Conservation (phyloP, 2,888 invertebrate species). For the Rambutsinella grinnellia region DNA sequence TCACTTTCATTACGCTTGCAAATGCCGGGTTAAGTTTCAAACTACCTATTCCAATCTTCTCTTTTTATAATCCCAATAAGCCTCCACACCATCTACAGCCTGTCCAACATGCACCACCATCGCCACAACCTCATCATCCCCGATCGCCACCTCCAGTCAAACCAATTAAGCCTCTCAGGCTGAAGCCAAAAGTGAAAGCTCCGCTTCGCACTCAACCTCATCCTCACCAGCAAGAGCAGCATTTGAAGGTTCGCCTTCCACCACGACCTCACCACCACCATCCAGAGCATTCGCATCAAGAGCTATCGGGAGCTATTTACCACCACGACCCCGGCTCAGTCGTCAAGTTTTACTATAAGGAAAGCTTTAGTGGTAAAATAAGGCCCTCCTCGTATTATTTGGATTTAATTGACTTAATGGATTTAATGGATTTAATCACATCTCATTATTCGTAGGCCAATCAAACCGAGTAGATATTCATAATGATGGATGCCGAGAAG, state of each 20-base stretch:
- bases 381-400: conserved; percentile 3
- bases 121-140: background rate
- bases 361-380: conserved; percentile 38
- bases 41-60: too few relatives aligned
- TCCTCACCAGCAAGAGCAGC: background rate
- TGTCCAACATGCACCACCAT: too few relatives aligned
- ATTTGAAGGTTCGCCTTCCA: background rate
- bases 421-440: background rate
- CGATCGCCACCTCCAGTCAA: background rate
- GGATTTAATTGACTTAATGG: background rate
- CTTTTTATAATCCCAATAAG: too few relatives aligned
- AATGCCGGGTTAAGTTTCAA: too few relatives aligned
- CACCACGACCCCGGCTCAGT: conserved; percentile 26
- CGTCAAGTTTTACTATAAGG: conserved; percentile 49
- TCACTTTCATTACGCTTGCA: too few relatives aligned
- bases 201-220: background rate
- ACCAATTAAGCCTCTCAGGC: too few relatives aligned
- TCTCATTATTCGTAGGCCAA: conserved; percentile 15
- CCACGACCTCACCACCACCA: background rate
- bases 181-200: too few relatives aligned
- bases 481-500: conserved; percentile 32
- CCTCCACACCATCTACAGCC: too few relatives aligned
- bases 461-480: conserved; percentile 33
- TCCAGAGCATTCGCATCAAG: background rate
- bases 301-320: conserved; percentile 10